A percentile compares a stretch with the other conserved stretches of the same genome.
Evolutionary conservation across 2,888 invertebrate genomes (phyloP).

Genomic region (Leptarthrus brevirostris): DNA sequence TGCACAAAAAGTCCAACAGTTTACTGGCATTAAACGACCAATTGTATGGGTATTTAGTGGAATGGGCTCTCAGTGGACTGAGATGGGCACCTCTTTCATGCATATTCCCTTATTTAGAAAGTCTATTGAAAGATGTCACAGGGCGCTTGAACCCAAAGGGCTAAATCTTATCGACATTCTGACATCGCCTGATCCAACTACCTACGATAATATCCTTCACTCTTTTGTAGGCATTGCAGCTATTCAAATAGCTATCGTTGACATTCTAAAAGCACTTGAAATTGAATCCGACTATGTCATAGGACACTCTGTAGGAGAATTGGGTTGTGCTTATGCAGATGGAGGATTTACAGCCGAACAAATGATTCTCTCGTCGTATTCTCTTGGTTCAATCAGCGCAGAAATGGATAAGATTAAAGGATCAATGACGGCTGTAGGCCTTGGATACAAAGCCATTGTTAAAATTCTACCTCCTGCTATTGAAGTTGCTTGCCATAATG

Average conservation of each 20-base stretch:
- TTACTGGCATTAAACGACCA: slow-evolving; percentile 74
- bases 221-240: slow-evolving; percentile 82
- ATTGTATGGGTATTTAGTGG: slow-evolving; percentile 93
- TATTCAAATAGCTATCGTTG: slow-evolving; percentile 74
- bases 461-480: slow-evolving; percentile 79
- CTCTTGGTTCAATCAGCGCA: slow-evolving; percentile 80
- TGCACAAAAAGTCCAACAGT: slow-evolving; percentile 71
- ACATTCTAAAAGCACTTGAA: slow-evolving; percentile 72
- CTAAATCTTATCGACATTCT: slow-evolving; percentile 75
- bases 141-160: slow-evolving; percentile 71
- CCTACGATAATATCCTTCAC: slow-evolving; percentile 75
- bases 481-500: slow-evolving; percentile 89
- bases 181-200: slow-evolving; percentile 71
- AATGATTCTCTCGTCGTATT: slow-evolving; percentile 86
- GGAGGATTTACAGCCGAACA: slow-evolving; percentile 89
- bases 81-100: slow-evolving; percentile 84
- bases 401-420: slow-evolving; percentile 78
- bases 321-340: slow-evolving; percentile 96
- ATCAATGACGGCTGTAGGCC: slow-evolving; percentile 90
- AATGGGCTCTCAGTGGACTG: slow-evolving; percentile 90
- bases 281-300: slow-evolving; percentile 80
- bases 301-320: slow-evolving; percentile 94
- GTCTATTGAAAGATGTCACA: slow-evolving; percentile 74
- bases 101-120: slow-evolving; percentile 78
- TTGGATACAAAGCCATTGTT: slow-evolving; percentile 71